A percentile compares a stretch with the other conserved stretches of the same genome.
phyloP scores from a whole-genome alignment of 2,888 invertebrate species.

The Thecocarcelia acutangulata region DNA sequence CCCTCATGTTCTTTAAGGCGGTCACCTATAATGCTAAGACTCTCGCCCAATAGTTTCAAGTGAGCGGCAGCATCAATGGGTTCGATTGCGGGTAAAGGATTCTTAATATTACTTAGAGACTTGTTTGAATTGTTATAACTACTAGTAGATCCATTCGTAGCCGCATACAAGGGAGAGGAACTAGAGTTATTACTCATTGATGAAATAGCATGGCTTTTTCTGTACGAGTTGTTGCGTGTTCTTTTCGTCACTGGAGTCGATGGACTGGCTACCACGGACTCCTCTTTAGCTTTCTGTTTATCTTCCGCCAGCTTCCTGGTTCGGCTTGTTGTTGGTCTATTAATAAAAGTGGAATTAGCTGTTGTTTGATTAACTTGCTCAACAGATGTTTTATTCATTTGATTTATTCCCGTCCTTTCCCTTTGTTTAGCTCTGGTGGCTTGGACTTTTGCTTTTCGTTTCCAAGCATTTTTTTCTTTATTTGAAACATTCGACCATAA shows the following conservation, averaged over 20 bases:
- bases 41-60: constrained; percentile 94
- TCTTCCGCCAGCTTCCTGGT: constrained; percentile 78
- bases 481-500: constrained; percentile 92
- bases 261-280: neutral
- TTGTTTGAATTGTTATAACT: constrained; percentile 28
- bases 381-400: constrained; percentile 58
- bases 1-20: constrained; percentile 96
- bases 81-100: constrained; percentile 84
- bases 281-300: constrained; percentile 68
- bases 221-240: constrained; percentile 63
- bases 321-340: constrained; percentile 77
- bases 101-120: constrained; percentile 44
- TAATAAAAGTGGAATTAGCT: constrained; percentile 73
- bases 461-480: constrained; percentile 88
- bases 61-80: constrained; percentile 96
- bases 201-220: constrained; percentile 74
- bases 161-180: constrained; percentile 22
- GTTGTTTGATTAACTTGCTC: constrained; percentile 28
- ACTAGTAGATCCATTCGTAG: constrained; percentile 52
- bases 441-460: constrained; percentile 87
- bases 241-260: constrained; percentile 65
- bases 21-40: constrained; percentile 95
- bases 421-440: constrained; percentile 73
- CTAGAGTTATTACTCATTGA: constrained; percentile 32
- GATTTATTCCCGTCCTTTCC: constrained; percentile 61